phyloP scores from a whole-genome alignment of 2,113 vertebrate genomes.

The Dipodomys stephensi region DNA sequence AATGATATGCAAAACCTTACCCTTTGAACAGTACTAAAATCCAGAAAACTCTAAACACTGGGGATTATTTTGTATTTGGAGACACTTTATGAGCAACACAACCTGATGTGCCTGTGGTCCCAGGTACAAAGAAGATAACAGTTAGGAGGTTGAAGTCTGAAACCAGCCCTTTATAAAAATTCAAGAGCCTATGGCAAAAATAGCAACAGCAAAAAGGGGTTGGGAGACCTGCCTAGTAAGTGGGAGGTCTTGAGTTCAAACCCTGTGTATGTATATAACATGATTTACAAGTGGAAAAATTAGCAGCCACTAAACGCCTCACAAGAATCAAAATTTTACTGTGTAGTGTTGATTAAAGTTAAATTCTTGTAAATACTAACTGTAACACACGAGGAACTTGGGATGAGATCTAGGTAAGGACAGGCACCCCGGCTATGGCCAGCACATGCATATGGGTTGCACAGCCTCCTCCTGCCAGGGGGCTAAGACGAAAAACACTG shows the following conservation, averaged over 20 bases:
- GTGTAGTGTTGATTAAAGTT: not conserved
- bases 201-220: too few relatives aligned
- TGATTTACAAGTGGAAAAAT: too few relatives aligned
- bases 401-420: not conserved
- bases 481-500: not conserved
- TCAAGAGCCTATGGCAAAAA: too few relatives aligned
- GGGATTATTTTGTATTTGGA: not conserved
- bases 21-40: not conserved
- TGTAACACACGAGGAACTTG: not conserved
- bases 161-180: too few relatives aligned
- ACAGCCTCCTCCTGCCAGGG: too few relatives aligned
- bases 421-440: not conserved
- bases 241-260: not conserved
- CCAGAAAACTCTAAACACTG: not conserved
- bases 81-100: too few relatives aligned
- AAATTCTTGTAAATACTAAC: not conserved
- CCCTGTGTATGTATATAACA: too few relatives aligned
- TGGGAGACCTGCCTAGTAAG: not conserved
- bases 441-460: not conserved
- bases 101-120: too few relatives aligned
- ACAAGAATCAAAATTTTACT: too few relatives aligned
- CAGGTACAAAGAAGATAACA: not conserved
- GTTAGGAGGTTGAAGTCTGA: too few relatives aligned
- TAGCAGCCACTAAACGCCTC: not conserved
- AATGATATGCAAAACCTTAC: not conserved